Base-by-base conservation (phyloP, 2,888 invertebrate species). In the Drosophila sordidapex region DNA sequence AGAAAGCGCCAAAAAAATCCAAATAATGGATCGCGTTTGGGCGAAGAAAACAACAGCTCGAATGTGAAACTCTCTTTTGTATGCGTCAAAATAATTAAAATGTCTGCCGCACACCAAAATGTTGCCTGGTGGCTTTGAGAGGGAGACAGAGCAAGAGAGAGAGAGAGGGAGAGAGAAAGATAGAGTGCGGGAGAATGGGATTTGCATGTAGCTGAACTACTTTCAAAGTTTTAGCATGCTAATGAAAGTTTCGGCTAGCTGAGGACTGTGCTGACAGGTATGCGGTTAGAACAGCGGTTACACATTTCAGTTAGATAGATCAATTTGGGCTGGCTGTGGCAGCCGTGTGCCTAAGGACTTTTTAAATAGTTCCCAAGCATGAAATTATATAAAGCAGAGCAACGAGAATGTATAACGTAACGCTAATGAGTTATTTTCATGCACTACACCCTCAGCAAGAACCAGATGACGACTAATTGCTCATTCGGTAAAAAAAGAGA, bases 71-170 rank as follows among this genome's bases (percentile, higher is more conserved):
- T 72, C 48, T 56, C 67, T 72, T 72, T 78, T 62, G 61, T 56
- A 63, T 66, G 65, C 69, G 62, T 62, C 49, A 68, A 78, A 60
- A 73, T 78, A 79, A 82, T 78, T 79, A 81, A 77, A 81, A 81
- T 76, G 66, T 66, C 57, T 63, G 56, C 35, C 31, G 49, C 53
- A 33, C 18, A 31, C 27, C 5, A 36, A 25, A 46, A 25, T 46
- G 4, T 25, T 11, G 21, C 4, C 15, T 43, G 2, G 5, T 11
- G 21, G 4, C 21, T 46, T 11, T n/a, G 5, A 1, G 7, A 52
- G n/a, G 7, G 4, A 2, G 27, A 43, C 6, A 6, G 27, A 18
- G n/a, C 18, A 10, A 5, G 15, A 29, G 4, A 27, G 43, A 1
- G 10, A 1, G 7, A 57, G 21, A 8, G 13, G 0, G 35, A 15